Evolutionary conservation across 2,797 vertebrate genomes (phyloP).

Genomic region (Sarcophilus harrisii): DNA sequence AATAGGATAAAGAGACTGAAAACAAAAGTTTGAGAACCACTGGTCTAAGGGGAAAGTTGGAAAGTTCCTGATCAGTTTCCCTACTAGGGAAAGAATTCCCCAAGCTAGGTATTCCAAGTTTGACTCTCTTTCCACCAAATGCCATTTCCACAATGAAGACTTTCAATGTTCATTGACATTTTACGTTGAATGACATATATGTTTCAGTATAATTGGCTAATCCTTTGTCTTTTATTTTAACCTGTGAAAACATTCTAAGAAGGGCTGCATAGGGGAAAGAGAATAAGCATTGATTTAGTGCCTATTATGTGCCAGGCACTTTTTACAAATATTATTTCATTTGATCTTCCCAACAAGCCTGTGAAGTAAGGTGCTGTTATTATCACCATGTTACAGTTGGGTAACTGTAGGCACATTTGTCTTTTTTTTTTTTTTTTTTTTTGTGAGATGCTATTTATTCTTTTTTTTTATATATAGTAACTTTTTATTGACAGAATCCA

Average conservation of each 20-base stretch:
- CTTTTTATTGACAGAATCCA: no score
- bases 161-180: background rate
- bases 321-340: background rate
- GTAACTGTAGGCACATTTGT: background rate
- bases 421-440: no score
- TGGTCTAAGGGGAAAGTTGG: background rate
- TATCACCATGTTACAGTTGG: background rate
- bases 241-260: background rate
- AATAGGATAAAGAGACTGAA: no score
- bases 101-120: background rate
- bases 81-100: background rate
- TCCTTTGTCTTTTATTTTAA: background rate
- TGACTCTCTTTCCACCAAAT: background rate
- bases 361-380: background rate
- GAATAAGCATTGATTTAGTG: background rate
- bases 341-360: background rate
- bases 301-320: background rate
- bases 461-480: no score
- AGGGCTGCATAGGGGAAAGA: background rate
- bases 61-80: background rate
- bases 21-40: no score
- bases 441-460: no score
- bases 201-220: background rate
- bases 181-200: background rate
- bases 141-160: background rate